Base-by-base conservation (phyloP, 2,797 vertebrate species). In the Myotis pilosus region DNA sequence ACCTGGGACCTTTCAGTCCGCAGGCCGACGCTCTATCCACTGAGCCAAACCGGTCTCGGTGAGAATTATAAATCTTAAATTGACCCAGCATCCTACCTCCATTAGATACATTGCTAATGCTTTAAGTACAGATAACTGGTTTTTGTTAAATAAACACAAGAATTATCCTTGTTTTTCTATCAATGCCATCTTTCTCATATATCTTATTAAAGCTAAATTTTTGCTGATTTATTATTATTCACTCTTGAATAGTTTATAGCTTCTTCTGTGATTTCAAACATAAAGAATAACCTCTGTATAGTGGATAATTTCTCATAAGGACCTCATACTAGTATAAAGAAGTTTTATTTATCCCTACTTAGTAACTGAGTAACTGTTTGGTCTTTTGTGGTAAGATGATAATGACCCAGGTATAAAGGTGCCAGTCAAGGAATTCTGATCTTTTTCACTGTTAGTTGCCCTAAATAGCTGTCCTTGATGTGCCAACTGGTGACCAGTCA, bases 81-180 rank as follows among this genome's bases (percentile, higher is more conserved):
- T 74, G 33, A 85, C 36, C 51, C 17, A 47, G 16, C 60, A 44
- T 69, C 69, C n/a, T 28, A 28, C 33, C 6, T 94, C 57, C 13
- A 80, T n/a, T 55, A 75, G 80, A 41, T 84, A 71, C 0, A 49
- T 64, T 91, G n/a, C 51, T 91, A 84, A 17, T 68, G 11, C 49
- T 88, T 89, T 86, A 68, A 75, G 23, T 89, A 30, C 49, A 49
- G 15, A 79, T 81, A 76, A 86, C 33, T 94, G 20, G 33, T 89
- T 95, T 95, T 84, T 87, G 60, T 89, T 90, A 92, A 83, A 64
- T 33, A 60, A 36, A 69, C 28, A 47, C 1, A 81, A 92, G 36
- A 80, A 49, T 91, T 84, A 55, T 53, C 87, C 68, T 93, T 88
- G 49, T 49, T 76, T 87, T 91, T 53, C 20, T 74, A 6, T 60